phyloP scores from a whole-genome alignment of 2,113 vertebrate genomes.

The Rhinopomastus cyanomelas region DNA sequence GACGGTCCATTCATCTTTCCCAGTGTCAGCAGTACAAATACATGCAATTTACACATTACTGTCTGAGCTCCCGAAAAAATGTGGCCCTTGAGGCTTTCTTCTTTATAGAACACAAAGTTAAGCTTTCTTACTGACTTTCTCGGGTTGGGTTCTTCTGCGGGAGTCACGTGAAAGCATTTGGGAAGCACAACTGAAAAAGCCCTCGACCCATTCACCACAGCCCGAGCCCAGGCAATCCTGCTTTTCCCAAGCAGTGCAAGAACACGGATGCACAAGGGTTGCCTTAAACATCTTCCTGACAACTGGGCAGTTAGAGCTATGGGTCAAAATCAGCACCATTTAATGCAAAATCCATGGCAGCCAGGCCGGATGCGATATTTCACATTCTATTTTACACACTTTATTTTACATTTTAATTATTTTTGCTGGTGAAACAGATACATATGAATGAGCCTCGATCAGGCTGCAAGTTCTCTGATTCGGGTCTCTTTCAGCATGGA shows the following conservation, averaged over 20 bases:
- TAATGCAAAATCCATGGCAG: not conserved
- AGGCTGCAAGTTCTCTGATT: not conserved
- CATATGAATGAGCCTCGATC: not conserved
- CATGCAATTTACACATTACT: not conserved
- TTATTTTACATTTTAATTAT: too few species aligned
- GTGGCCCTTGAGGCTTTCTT: not conserved
- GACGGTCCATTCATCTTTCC: conserved; percentile 24
- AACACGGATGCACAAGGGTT: not conserved
- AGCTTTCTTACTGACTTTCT: not conserved
- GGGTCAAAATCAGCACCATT: not conserved
- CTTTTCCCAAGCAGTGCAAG: not conserved
- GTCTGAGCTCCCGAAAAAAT: conserved; percentile 15
- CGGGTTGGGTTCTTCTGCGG: not conserved
- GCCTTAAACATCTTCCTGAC: not conserved
- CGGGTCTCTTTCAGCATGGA: not conserved
- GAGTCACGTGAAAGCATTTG: not conserved
- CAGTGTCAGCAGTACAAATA: conserved; percentile 26
- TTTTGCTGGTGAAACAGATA: not conserved
- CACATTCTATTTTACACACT: not conserved
- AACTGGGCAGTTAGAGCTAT: not conserved
- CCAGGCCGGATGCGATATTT: not conserved
- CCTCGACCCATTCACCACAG: not conserved
- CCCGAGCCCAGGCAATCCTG: not conserved
- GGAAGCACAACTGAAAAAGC: not conserved
- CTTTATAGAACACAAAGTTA: conserved; percentile 8